Evolutionary conservation across 2,797 vertebrate genomes (phyloP), one percentile per base, ranked within the genome.

Genomic region (Euthynnus affinis): DNA sequence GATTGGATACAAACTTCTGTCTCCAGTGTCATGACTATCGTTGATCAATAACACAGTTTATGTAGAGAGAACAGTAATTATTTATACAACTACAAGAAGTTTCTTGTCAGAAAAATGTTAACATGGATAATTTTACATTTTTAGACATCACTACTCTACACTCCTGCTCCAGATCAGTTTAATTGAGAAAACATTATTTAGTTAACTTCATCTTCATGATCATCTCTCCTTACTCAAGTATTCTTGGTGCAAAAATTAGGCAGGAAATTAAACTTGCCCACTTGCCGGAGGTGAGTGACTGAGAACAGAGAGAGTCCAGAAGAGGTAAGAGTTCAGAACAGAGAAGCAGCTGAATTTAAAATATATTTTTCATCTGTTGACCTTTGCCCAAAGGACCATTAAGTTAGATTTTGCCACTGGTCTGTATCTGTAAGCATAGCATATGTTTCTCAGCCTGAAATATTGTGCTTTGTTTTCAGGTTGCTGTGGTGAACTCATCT

Each of bases 221-320:
- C 53, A 72, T 64, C 20, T n/a, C n/a, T 74, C 7, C 23, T 63
- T 17, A 22, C 9, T 32, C 6, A 55, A 60, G 13, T 55, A 42
- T 61, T 67, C 56, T 71, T 46, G 46, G 18, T 48, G 22, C 10
- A 59, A 48, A 69, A 71, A 13, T 12, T 59, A 40, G 60, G 53
- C 58, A 69, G 72, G 62, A 64, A 64, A 78, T 78, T 25, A 64
- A 60, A 29, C 46, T 60, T 64, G 14, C 25, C 10, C 53, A 56
- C 22, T 5, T 68, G 62, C 71, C 9, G 18, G 17, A 68, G 61
- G 71, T 20, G 0, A 59, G 40, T 40, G 40, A 78, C 64, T 76
- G 25, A 65, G 40, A 65, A 60, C 6, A 9, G 49, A 49, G 48
- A 51, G 34, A 57, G 48, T 48, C 76, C 23, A 44, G 9, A 77